Evolutionary conservation across 2,797 vertebrate genomes (phyloP).

Genomic region (Phrynocephalus forsythii): DNA sequence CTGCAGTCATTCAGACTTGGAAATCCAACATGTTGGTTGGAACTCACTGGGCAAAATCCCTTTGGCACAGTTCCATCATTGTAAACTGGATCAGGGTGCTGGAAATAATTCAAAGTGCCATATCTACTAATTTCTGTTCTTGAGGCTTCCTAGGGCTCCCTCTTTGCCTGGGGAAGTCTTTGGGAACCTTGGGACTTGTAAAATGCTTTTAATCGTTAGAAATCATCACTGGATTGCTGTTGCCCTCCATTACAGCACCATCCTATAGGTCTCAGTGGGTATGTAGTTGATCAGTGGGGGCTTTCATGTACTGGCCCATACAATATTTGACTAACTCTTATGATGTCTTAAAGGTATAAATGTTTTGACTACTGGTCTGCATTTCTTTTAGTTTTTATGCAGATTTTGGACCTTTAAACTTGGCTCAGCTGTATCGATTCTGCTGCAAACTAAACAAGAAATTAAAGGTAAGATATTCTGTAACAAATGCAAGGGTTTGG

Average conservation of each 20-base stretch:
- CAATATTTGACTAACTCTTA: not conserved
- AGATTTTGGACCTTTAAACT: slow-evolving; percentile 94
- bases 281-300: not conserved
- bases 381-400: slow-evolving; percentile 88
- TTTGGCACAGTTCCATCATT: too few relatives aligned
- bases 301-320: not conserved
- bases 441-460: slow-evolving; percentile 99
- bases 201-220: too few relatives aligned
- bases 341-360: not conserved
- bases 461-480: slow-evolving; percentile 87
- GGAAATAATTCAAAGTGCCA: too few relatives aligned
- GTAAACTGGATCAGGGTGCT: too few relatives aligned
- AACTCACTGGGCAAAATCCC: too few relatives aligned
- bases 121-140: too few relatives aligned
- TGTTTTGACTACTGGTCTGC: slow-evolving; percentile 18
- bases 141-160: too few relatives aligned
- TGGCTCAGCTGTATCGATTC: slow-evolving; percentile 93
- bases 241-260: not conserved
- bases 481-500: slow-evolving; percentile 22
- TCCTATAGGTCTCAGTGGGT: not conserved
- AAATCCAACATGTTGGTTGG: too few relatives aligned
- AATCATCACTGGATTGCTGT: not conserved
- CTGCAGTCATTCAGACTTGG: too few relatives aligned
- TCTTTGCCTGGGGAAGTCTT: too few relatives aligned
- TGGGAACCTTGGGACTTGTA: too few relatives aligned